These are phyloP conservation scores for Rallus crepitans DNA, from an alignment of 2,797 vertebrate species.

Conservation along the genomic window DNA sequence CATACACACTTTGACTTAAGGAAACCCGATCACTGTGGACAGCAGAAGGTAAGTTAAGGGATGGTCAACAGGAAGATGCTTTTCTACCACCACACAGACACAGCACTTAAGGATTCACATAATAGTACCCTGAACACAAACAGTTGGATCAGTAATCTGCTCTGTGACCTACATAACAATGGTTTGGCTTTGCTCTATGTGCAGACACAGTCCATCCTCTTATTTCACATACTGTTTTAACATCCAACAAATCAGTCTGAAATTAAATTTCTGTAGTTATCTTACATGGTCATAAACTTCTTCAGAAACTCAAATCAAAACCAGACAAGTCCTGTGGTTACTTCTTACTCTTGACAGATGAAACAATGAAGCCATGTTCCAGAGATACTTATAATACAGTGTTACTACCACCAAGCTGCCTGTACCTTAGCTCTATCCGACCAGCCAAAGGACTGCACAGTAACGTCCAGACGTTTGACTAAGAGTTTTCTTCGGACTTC, in stretches of 20 bases:
- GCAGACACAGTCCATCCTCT: background rate
- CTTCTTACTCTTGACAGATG: background rate
- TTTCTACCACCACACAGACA: background rate
- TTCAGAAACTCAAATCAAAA: background rate
- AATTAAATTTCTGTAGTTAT: no score
- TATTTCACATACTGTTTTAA: background rate
- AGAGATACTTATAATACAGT: background rate
- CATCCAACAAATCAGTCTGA: background rate
- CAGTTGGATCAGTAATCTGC: background rate
- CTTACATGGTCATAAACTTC: no score
- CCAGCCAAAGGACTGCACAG: slow-evolving; percentile 98
- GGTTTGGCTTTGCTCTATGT: background rate
- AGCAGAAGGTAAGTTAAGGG: background rate
- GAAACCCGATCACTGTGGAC: background rate
- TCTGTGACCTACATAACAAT: background rate
- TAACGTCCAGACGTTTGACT: slow-evolving; percentile 96
- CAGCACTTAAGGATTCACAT: background rate
- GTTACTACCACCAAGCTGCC: background rate
- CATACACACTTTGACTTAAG: background rate
- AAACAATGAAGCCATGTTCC: background rate
- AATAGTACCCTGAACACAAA: background rate
- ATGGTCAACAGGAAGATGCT: background rate
- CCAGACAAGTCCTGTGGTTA: background rate
- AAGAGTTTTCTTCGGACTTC: slow-evolving; percentile 96
- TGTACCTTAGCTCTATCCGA: slow-evolving; percentile 95